phyloP scores from a whole-genome alignment of 2,888 invertebrate genomes.

The Sipha maydis region DNA sequence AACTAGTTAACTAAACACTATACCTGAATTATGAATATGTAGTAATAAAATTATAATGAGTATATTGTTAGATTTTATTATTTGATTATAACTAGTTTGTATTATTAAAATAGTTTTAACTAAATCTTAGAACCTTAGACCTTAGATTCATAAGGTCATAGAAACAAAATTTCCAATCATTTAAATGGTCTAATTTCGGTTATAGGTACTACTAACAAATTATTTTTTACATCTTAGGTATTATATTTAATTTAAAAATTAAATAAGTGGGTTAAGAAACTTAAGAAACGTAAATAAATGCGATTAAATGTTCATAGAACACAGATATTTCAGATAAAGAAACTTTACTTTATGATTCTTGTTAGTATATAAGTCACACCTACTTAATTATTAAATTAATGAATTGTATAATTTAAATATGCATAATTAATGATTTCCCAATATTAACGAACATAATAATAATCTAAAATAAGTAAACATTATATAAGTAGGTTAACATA shows the following conservation, averaged over 20 bases:
- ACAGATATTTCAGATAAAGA: background rate
- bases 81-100: no score
- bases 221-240: no score
- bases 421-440: background rate
- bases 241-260: background rate
- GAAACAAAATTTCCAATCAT: no score
- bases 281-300: background rate
- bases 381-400: background rate
- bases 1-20: no score
- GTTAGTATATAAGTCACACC: background rate
- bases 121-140: no score
- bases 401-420: background rate
- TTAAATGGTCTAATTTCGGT: no score
- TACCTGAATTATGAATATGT: no score
- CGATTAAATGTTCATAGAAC: background rate
- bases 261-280: background rate
- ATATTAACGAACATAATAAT: background rate
- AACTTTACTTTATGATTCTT: background rate
- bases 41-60: no score
- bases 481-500: background rate
- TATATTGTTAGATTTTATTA: no score
- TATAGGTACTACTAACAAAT: no score
- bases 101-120: no score
- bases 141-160: no score
- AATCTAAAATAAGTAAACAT: background rate